Percentiles rank a stretch among this genome's conserved stretches.
Evolutionary conservation across 2,797 vertebrate species (phyloP).

Genomic region (Falco concolor): DNA sequence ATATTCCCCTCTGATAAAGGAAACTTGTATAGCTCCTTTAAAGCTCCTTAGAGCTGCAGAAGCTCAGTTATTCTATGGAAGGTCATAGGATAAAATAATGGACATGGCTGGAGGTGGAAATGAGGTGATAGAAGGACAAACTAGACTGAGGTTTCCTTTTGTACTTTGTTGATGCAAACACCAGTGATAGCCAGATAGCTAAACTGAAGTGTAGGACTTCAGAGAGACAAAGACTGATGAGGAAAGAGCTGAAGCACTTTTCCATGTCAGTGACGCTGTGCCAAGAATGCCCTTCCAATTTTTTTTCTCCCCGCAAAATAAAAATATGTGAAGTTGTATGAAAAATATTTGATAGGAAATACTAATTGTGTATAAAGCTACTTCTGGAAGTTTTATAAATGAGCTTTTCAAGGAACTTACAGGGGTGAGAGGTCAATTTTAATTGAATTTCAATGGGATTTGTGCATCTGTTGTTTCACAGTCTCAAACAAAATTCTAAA

Average conservation of each 20-base stretch:
- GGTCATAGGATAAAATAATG: neutral
- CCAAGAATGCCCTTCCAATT: neutral
- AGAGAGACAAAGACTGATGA: neutral
- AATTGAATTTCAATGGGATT: conserved; percentile 8
- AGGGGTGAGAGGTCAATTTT: neutral
- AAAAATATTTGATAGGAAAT: neutral
- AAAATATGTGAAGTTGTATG: neutral
- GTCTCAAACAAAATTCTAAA: neutral
- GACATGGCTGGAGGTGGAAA: neutral
- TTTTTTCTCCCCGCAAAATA: neutral
- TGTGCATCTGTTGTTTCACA: neutral
- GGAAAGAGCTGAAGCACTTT: neutral
- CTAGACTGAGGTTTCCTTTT: neutral
- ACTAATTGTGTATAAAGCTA: neutral
- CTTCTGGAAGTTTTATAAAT: neutral
- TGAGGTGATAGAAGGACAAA: neutral
- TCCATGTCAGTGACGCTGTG: neutral
- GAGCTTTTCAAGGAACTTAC: neutral
- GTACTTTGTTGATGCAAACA: neutral
- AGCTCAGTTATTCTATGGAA: neutral
- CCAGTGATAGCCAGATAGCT: neutral
- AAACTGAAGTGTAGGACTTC: neutral
- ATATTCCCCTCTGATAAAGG: neutral
- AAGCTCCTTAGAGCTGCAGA: neutral
- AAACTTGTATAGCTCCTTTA: neutral